These are phyloP conservation scores for Ophion ventricosus DNA, from an alignment of 2,888 invertebrate species.

Conservation along the genomic window DNA sequence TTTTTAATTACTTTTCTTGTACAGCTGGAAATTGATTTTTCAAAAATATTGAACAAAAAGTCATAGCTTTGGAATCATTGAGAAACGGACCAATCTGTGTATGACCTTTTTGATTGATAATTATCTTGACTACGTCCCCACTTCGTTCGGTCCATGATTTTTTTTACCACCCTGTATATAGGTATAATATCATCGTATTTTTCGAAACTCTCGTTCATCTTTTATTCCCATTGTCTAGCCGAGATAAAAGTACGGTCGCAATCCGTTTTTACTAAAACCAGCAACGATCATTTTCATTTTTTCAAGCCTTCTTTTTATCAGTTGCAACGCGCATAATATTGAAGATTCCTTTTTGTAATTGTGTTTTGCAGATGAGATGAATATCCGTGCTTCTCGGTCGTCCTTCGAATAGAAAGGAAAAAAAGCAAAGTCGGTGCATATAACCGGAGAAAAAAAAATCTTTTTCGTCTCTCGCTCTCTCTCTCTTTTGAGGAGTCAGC, in stretches of 20 bases:
- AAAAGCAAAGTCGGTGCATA: constrained; percentile 12
- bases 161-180: too few species aligned
- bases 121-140: too few species aligned
- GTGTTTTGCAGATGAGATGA: constrained; percentile 56
- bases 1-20: too few species aligned
- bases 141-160: too few species aligned
- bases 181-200: not conserved
- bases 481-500: constrained; percentile 26
- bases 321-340: not conserved
- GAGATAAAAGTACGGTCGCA: constrained; percentile 2
- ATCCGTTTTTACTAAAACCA: not conserved
- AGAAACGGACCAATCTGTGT: too few species aligned
- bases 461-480: constrained; percentile 8
- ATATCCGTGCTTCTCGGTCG: constrained; percentile 18
- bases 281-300: not conserved
- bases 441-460: not conserved
- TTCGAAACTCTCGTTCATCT: constrained; percentile 19
- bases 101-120: too few species aligned
- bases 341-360: constrained; percentile 5
- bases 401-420: not conserved
- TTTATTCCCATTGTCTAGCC: not conserved
- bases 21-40: too few species aligned
- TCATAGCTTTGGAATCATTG: too few species aligned
- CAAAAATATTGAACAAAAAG: too few species aligned
- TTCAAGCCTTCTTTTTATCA: not conserved